Conservation (phyloP, 2,113 vertebrate species). For the Naja naja region DNA sequence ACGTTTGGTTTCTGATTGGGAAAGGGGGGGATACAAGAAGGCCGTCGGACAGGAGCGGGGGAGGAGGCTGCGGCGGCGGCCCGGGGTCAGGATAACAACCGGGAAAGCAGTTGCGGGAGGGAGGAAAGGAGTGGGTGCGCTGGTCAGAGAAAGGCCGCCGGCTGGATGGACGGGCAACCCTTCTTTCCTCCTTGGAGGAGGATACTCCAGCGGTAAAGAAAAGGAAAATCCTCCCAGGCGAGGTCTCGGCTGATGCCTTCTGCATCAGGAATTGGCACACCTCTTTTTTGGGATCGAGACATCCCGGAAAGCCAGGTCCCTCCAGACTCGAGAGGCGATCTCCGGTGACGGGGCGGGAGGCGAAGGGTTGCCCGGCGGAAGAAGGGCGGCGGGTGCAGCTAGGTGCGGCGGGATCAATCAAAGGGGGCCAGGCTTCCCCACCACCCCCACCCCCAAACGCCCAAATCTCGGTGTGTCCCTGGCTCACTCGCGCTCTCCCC, state of each 20-base stretch:
- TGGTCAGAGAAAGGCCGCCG: not conserved
- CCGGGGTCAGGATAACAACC: not conserved
- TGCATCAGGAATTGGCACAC: not conserved
- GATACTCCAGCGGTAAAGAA: not conserved
- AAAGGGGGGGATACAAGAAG: not conserved
- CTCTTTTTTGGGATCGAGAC: not conserved
- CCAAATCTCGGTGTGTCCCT: not conserved
- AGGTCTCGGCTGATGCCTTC: not conserved
- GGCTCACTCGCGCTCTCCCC: slow-evolving; percentile 42
- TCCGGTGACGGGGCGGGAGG: too few species aligned
- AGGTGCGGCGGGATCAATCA: not conserved
- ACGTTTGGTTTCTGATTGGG: not conserved
- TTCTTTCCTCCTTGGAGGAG: not conserved
- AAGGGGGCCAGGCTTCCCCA: not conserved
- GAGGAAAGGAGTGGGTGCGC: not conserved
- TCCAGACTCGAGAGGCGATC: not conserved
- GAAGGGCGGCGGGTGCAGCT: not conserved
- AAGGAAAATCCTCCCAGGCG: not conserved
- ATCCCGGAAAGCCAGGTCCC: not conserved
- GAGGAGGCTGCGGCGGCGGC: not conserved
- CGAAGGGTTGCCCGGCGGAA: not conserved
- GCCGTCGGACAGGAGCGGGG: not conserved
- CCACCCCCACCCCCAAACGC: not conserved
- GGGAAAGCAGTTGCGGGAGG: not conserved
- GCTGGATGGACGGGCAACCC: not conserved